Conservation (phyloP, 1,140 invertebrate species). For the Drosophila mayri region DNA sequence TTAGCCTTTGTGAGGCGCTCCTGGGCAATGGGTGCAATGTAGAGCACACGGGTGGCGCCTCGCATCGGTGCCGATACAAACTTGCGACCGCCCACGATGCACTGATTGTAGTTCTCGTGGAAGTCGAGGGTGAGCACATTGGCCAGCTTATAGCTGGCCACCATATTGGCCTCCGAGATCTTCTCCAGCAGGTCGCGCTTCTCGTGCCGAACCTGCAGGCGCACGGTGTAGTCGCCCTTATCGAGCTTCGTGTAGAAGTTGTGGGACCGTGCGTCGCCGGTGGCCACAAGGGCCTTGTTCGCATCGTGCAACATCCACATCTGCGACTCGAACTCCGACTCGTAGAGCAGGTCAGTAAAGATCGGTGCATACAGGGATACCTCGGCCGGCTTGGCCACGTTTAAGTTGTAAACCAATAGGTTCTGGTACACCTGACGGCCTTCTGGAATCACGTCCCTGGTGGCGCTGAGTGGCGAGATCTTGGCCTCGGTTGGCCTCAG, state of each 20-base stretch:
- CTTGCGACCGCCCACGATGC: constrained; percentile 92
- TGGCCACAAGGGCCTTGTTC: constrained; percentile 94
- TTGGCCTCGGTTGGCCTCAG: constrained; percentile 93
- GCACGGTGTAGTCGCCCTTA: constrained; percentile 97
- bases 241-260: constrained; percentile 93
- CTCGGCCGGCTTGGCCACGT: constrained; percentile 92
- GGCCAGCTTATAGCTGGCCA: constrained; percentile 91
- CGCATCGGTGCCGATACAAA: constrained; percentile 85
- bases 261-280: constrained; percentile 96
- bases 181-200: constrained; percentile 94
- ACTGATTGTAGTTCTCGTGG: constrained; percentile 90
- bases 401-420: constrained; percentile 94
- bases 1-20: constrained; percentile 88
- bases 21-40: constrained; percentile 89
- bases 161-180: constrained; percentile 91
- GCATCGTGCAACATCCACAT: constrained; percentile 97
- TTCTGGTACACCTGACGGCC: constrained; percentile 95
- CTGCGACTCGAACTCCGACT: constrained; percentile 97
- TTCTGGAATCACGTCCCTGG: constrained; percentile 94
- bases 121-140: constrained; percentile 91
- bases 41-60: constrained; percentile 88
- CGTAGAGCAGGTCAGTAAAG: constrained; percentile 95
- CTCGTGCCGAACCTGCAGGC: constrained; percentile 95
- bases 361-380: constrained; percentile 89
- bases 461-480: constrained; percentile 89